Conservation (phyloP, 1,140 invertebrate species). For the Parapsyche elsis region DNA sequence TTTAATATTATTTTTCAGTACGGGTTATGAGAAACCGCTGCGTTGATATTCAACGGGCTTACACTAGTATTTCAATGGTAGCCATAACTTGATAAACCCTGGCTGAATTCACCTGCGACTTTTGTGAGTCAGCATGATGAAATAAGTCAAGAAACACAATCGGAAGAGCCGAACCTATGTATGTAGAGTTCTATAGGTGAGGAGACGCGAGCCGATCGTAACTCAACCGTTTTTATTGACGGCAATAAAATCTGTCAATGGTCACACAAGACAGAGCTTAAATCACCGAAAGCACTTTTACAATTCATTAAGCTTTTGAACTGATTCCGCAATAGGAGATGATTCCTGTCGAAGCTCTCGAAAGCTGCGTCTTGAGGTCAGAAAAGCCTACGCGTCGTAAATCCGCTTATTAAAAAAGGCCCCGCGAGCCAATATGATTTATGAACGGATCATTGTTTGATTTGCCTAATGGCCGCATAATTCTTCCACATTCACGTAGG, state of each 20-base stretch:
- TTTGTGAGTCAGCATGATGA: too few relatives aligned
- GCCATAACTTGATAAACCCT: too few relatives aligned
- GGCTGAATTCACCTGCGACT: too few relatives aligned
- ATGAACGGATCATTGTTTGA: conserved; percentile 27
- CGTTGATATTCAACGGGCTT: too few relatives aligned
- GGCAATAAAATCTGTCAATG: conserved; percentile 26
- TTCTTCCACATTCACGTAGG: background rate
- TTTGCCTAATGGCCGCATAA: conserved; percentile 33
- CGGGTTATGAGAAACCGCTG: too few relatives aligned
- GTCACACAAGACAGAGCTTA: conserved; percentile 12
- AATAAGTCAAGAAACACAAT: background rate
- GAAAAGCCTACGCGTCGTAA: conserved; percentile 12
- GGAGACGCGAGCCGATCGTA: conserved; percentile 9
- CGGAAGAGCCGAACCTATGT: background rate
- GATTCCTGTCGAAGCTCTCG: background rate
- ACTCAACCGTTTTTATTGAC: conserved; percentile 31
- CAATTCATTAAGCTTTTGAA: conserved; percentile 25
- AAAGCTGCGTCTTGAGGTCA: background rate
- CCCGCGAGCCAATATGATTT: conserved; percentile 6
- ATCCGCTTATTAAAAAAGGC: conserved; percentile 2
- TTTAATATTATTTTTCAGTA: too few relatives aligned
- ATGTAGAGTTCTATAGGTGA: background rate
- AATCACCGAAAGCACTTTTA: conserved; percentile 32
- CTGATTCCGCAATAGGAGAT: background rate
- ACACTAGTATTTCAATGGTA: too few relatives aligned